Base-by-base conservation (phyloP, 2,113 vertebrate species). In the Seriola dumerili region DNA sequence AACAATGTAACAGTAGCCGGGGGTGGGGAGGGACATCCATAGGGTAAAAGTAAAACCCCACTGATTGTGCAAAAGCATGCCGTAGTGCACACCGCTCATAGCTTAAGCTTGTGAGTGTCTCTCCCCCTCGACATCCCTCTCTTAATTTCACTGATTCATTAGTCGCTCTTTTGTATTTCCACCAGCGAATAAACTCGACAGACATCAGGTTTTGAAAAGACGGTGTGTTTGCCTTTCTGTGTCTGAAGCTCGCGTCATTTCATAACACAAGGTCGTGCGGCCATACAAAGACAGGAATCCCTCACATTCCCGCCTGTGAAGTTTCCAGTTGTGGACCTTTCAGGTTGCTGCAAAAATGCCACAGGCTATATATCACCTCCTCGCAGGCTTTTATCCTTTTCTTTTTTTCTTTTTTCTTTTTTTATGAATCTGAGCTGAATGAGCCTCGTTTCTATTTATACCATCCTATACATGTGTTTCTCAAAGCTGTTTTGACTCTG, bases 381-480 rank as follows among this genome's bases (percentile, higher is more conserved):
- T 87, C 79, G 17, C 68, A 23, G 69, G 63, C 89, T 85, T 91
- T 92, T 85, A 92, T 92, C 85, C 87, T 19, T 82, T 42, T 42
- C 88, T 85, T 91, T 92, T 92, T 85, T 90, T 92, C 85, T 88
- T 19, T 83, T 8, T 38, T 38, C 5, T 38, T 5, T 42, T 42
- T 89, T 92, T 84, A 88, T 87, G 84, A 87, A 92, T 93, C 83
- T 79, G 74, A 88, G 79, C 87, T 84, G 83, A 94, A 91, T 73
- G 88, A 80, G 75, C 80, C 80, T 72, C 17, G 46, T 61, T 74
- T 81, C 91, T 94, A 93, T 95, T 94, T 93, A 84, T 94, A 90
- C 77, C 79, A 2, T 5, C 25, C 9, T 16, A 42, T 65, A 55
- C 77, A 58, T 77, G 63, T 63, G 54, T 84, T 84, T 86, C 81